phyloP scores from a whole-genome alignment of 2,797 vertebrate genomes.

The Cichlasoma orientale region DNA sequence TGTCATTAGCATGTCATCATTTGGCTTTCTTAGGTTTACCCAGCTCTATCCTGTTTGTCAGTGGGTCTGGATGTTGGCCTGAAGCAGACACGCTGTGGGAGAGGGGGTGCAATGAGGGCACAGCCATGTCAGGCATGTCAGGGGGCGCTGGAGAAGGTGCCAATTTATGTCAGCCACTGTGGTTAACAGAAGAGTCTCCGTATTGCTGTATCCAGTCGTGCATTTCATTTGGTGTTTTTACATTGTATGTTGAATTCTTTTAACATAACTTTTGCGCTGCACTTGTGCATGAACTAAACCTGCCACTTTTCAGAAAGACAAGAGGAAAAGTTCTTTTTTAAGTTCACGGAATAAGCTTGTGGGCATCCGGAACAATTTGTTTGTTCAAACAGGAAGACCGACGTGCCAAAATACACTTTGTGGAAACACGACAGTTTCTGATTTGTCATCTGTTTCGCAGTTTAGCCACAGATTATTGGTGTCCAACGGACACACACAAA shows the following conservation, averaged over 20 bases:
- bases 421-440: slow-evolving; percentile 50
- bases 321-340: slow-evolving; percentile 19
- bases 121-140: slow-evolving; percentile 65
- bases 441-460: slow-evolving; percentile 44
- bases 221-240: slow-evolving; percentile 28
- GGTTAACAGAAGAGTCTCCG: slow-evolving; percentile 42
- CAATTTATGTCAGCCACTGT: slow-evolving; percentile 59
- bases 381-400: slow-evolving; percentile 61
- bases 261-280: slow-evolving; percentile 3
- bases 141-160: slow-evolving; percentile 64
- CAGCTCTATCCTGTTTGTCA: slow-evolving; percentile 47
- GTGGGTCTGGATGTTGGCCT: slow-evolving; percentile 50
- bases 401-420: slow-evolving; percentile 42
- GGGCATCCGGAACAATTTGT: slow-evolving; percentile 62
- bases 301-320: slow-evolving; percentile 26
- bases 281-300: neutral
- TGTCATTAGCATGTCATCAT: slow-evolving; percentile 49
- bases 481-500: slow-evolving; percentile 24
- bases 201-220: slow-evolving; percentile 11
- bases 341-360: slow-evolving; percentile 34
- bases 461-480: slow-evolving; percentile 1
- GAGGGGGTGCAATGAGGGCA: slow-evolving; percentile 37
- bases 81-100: slow-evolving; percentile 35
- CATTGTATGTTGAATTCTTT: slow-evolving; percentile 20
- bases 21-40: slow-evolving; percentile 37